Conservation (phyloP, 2,113 vertebrate species). For the Siniperca knerii region DNA sequence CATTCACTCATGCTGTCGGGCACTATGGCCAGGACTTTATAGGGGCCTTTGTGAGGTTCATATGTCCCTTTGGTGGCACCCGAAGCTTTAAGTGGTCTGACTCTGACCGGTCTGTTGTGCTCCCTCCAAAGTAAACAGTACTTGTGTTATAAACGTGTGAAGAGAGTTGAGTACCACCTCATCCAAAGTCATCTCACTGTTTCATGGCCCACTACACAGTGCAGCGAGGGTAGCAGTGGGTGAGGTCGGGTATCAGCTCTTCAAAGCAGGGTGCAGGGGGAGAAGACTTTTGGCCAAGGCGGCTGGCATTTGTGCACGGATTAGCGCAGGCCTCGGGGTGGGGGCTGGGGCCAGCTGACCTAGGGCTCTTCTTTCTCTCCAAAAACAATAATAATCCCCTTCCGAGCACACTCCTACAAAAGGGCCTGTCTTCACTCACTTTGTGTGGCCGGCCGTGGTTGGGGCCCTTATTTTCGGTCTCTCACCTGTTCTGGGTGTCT, state of each 20-base stretch:
- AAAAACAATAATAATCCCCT: constrained; percentile 89
- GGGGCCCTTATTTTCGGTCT: constrained; percentile 84
- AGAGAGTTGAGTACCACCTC: constrained; percentile 53
- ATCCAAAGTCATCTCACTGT: constrained; percentile 69
- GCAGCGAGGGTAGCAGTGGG: constrained; percentile 65
- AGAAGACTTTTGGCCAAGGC: constrained; percentile 81
- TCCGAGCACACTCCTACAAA: constrained; percentile 82
- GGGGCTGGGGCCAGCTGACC: constrained; percentile 84
- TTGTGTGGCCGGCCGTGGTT: constrained; percentile 74
- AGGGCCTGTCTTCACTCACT: constrained; percentile 86
- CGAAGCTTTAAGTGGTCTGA: constrained; percentile 50
- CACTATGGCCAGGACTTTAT: constrained; percentile 49
- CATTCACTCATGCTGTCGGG: constrained; percentile 50
- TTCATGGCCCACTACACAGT: constrained; percentile 68
- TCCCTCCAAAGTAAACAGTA: constrained; percentile 70
- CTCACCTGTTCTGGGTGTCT: constrained; percentile 87
- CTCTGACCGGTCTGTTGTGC: constrained; percentile 41
- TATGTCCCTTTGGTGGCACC: constrained; percentile 59
- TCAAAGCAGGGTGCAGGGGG: constrained; percentile 81
- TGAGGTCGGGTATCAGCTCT: constrained; percentile 84
- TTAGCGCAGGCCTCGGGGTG: constrained; percentile 79
- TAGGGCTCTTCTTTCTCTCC: constrained; percentile 86
- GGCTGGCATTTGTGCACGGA: constrained; percentile 84
- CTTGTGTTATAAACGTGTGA: constrained; percentile 66
- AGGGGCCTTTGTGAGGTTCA: constrained; percentile 60